Base-by-base conservation (phyloP, 2,797 vertebrate species). In the Siniperca scherzeri region DNA sequence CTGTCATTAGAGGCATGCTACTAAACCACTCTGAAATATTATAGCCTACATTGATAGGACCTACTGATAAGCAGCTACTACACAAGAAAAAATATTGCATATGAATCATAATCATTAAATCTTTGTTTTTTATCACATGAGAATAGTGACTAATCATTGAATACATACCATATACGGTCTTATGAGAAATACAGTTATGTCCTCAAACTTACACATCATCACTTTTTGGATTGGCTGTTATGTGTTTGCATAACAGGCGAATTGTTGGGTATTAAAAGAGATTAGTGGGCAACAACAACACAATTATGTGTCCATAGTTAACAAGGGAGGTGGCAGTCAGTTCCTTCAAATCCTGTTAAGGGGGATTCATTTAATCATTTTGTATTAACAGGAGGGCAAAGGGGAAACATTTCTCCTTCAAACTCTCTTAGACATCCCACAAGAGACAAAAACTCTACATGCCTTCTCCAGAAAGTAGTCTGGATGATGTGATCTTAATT, bases 201-300 rank as follows among this genome's bases (percentile, higher is more conserved):
- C 2, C 19, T 66, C 60, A 57, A 14, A 68, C 22, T 74, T 33
- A 25, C 57, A 70, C n/a, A 30, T 50, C n/a, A 22, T 42, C 25
- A 14, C 27, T 56, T 67, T 84, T 77, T 53, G 30, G 60, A 75
- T 61, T 56, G 57, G 53, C 52, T 79, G 52, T 56, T 33, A 11
- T 52, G 30, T 44, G 36, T 86, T 90, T 81, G 55, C 73, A 85
- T 78, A 91, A 90, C 69, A 42, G 78, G 57, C 5, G 0, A 80
- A 71, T 76, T 90, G 72, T 76, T 82, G 79, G 59, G 81, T 82
- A 84, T 90, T 91, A 89, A 71, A 56, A 64, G 83, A 83, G 80
- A 88, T 90, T 87, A 89, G 56, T 56, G 69, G 48, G 48, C 65
- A 71, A 88, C 57, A 87, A 81, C 27, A 86, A 77, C 46, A 61